Evolutionary conservation across 2,113 vertebrate species (phyloP).

Genomic region (Nibea coibor): DNA sequence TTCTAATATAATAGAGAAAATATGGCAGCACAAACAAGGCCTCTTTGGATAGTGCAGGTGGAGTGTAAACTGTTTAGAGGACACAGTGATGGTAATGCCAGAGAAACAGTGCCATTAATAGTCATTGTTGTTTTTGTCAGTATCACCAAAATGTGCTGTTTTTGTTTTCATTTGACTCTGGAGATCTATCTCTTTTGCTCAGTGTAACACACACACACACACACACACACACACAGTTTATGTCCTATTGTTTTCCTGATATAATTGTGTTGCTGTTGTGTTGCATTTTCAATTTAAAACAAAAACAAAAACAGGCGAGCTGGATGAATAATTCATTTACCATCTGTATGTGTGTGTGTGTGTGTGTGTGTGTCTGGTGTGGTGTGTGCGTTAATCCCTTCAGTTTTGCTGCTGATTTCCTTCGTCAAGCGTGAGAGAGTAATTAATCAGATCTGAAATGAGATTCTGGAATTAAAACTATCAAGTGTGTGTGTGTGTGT

Average conservation of each 20-base stretch:
- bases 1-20: too few species aligned
- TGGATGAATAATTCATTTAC: constrained; percentile 68
- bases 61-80: not conserved
- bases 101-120: not conserved
- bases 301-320: constrained; percentile 49
- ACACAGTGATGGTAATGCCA: not conserved
- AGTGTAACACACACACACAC: constrained; percentile 4
- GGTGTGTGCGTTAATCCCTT: constrained; percentile 58
- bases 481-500: constrained; percentile 22
- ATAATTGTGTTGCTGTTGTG: constrained; percentile 55
- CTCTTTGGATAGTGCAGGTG: not conserved
- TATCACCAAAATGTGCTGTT: constrained; percentile 33
- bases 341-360: constrained; percentile 31
- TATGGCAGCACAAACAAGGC: too few species aligned
- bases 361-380: not conserved
- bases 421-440: constrained; percentile 79
- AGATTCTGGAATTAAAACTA: constrained; percentile 78
- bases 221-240: constrained; percentile 25
- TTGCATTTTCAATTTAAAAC: constrained; percentile 59
- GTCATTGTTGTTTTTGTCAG: not conserved
- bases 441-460: constrained; percentile 82
- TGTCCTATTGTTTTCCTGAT: constrained; percentile 31
- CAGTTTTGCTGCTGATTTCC: constrained; percentile 77
- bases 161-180: constrained; percentile 36
- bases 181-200: constrained; percentile 23